Conservation (phyloP, 2,888 invertebrate genomes). For the Leptopilina myrica region DNA sequence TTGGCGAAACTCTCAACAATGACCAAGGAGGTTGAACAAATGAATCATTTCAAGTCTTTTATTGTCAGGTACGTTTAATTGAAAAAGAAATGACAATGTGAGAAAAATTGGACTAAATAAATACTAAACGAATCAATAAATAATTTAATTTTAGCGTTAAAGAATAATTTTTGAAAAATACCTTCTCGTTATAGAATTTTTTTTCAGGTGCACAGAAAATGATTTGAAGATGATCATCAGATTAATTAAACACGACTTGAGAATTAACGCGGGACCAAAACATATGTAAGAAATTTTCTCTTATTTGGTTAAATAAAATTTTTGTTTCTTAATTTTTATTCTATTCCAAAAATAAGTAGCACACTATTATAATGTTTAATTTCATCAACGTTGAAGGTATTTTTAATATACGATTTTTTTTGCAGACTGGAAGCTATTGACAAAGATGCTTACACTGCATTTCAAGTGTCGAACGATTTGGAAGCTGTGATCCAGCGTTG, state of each 20-base stretch:
- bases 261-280: conserved; percentile 95
- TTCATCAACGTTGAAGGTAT: not conserved
- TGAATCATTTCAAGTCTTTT: conserved; percentile 85
- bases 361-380: conserved; percentile 8
- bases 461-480: conserved; percentile 90
- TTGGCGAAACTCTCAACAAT: conserved; percentile 85
- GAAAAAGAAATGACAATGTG: too few species aligned
- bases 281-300: conserved; percentile 82
- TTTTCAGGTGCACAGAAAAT: conserved; percentile 84
- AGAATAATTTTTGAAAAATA: too few species aligned
- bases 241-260: conserved; percentile 92
- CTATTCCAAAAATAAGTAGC: too few species aligned
- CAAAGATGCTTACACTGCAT: conserved; percentile 91
- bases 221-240: conserved; percentile 93
- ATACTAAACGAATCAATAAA: too few species aligned
- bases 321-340: conserved; percentile 29
- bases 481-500: conserved; percentile 82
- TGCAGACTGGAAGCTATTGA: conserved; percentile 88
- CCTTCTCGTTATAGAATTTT: not conserved
- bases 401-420: not conserved
- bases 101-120: too few species aligned
- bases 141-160: too few species aligned
- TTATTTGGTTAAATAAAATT: not conserved
- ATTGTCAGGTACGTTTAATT: conserved; percentile 77
- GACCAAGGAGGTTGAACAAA: conserved; percentile 93